Conservation (phyloP, 2,888 invertebrate genomes). For the Drosophila flavopinicola region DNA sequence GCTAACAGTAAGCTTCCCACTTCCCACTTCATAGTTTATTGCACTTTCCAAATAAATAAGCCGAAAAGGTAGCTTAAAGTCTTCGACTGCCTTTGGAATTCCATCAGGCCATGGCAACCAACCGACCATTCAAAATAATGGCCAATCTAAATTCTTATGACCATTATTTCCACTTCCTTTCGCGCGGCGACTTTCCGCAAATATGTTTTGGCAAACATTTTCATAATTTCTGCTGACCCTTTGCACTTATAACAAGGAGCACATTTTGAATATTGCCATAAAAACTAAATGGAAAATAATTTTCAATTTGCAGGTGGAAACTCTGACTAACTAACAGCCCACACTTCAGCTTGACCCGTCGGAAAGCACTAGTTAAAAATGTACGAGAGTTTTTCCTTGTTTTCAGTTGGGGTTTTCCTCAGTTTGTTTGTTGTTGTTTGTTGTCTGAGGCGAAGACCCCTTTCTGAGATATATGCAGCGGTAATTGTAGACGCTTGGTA, state of each 20-base stretch:
- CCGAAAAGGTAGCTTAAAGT: constrained; percentile 13
- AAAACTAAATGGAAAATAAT: constrained; percentile 58
- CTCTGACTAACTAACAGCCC: background rate
- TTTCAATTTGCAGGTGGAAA: constrained; percentile 56
- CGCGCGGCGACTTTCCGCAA: constrained; percentile 25
- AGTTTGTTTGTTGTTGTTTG: constrained; percentile 11
- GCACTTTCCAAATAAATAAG: constrained; percentile 16
- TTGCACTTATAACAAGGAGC: constrained; percentile 11
- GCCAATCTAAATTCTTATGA: constrained; percentile 54
- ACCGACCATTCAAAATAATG: constrained; percentile 37
- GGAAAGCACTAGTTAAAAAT: constrained; percentile 37
- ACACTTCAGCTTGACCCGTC: constrained; percentile 27
- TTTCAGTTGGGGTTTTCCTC: constrained; percentile 3
- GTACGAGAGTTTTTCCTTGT: constrained; percentile 22
- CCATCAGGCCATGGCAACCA: constrained; percentile 15
- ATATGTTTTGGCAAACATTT: constrained; percentile 34
- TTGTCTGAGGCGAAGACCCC: constrained; percentile 4
- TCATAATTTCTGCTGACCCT: constrained; percentile 53
- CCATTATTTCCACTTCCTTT: constrained; percentile 43
- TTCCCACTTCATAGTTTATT: background rate
- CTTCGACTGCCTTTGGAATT: constrained; percentile 2
- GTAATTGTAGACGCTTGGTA: constrained; percentile 73
- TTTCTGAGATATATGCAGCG: constrained; percentile 39
- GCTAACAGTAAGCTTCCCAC: background rate
- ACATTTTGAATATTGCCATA: constrained; percentile 43